Percentiles rank a stretch among this genome's conserved stretches.
phyloP scores from a whole-genome alignment of 2,888 invertebrate genomes.

The Ellobium chinense region DNA sequence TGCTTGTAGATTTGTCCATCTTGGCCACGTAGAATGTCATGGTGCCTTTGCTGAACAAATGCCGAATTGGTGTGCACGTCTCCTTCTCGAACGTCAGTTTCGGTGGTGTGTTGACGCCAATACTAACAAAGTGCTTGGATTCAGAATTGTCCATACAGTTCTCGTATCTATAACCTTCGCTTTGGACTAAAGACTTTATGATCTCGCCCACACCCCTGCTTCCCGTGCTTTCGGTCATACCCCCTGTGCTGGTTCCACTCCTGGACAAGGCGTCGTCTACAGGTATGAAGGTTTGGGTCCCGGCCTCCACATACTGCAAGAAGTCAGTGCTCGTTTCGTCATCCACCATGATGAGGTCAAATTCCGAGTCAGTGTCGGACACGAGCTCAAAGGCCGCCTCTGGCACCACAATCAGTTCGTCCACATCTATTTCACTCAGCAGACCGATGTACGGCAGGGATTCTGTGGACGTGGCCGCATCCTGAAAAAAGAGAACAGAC shows the following conservation, averaged over 20 bases:
- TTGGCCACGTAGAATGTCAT: slow-evolving; percentile 69
- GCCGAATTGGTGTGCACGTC: slow-evolving; percentile 65
- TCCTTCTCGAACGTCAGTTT: slow-evolving; percentile 70
- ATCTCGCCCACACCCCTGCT: slow-evolving; percentile 32
- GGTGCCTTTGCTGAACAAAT: slow-evolving; percentile 65
- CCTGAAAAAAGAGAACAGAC: no score
- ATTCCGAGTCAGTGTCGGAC: slow-evolving; percentile 49
- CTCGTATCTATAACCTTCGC: background rate
- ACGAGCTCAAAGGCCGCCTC: slow-evolving; percentile 60
- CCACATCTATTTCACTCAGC: slow-evolving; percentile 66
- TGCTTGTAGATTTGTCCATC: slow-evolving; percentile 69
- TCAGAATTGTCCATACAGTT: background rate
- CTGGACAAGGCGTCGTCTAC: background rate
- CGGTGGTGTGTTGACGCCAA: slow-evolving; percentile 67
- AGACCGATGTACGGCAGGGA: slow-evolving; percentile 72
- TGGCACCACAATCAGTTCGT: slow-evolving; percentile 71
- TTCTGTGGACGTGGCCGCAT: slow-evolving; percentile 72
- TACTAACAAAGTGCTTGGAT: slow-evolving; percentile 54
- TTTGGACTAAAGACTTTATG: slow-evolving; percentile 33
- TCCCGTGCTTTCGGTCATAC: slow-evolving; percentile 13
- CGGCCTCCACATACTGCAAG: slow-evolving; percentile 57
- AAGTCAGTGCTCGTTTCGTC: slow-evolving; percentile 60
- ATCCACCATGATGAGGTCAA: slow-evolving; percentile 61
- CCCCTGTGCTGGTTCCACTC: background rate
- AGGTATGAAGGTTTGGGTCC: slow-evolving; percentile 56